These are phyloP conservation scores for Cotesia chilonis DNA, from an alignment of 1,140 invertebrate genomes.

Conservation along the genomic window DNA sequence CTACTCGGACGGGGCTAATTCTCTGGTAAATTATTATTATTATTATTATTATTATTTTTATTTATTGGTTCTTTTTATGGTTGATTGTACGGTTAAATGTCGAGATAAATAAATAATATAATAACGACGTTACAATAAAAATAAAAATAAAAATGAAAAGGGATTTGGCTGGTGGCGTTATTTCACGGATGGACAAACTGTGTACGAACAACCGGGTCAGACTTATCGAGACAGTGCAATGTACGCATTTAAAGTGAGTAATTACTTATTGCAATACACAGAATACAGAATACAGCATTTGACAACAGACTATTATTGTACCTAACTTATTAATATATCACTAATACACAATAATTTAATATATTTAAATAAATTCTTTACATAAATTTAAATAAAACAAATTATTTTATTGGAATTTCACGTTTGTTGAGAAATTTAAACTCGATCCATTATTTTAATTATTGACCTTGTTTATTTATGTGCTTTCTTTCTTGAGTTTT, in stretches of 20 bases:
- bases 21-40: slow-evolving; percentile 53
- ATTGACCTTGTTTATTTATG: slow-evolving; percentile 24
- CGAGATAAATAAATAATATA: not conserved
- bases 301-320: not conserved
- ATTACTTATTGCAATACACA: slow-evolving; percentile 1
- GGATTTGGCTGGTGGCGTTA: slow-evolving; percentile 20
- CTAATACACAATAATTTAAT: not conserved
- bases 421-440: slow-evolving; percentile 15
- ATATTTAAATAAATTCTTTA: not conserved
- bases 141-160: slow-evolving; percentile 25
- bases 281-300: not conserved
- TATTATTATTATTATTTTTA: slow-evolving; percentile 1
- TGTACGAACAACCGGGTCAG: slow-evolving; percentile 22
- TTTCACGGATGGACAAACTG: slow-evolving; percentile 32
- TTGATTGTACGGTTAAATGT: not conserved
- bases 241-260: slow-evolving; percentile 37
- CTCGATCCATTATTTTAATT: slow-evolving; percentile 21
- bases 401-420: no score
- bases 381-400: slow-evolving; percentile 3
- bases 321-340: not conserved
- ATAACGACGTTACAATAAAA: not conserved
- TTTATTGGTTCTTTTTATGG: not conserved
- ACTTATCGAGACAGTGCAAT: slow-evolving; percentile 34
- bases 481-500: slow-evolving; percentile 10
- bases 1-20: slow-evolving; percentile 56